These are phyloP conservation scores for Melolontha melolontha DNA, from an alignment of 2,888 invertebrate species.

Conservation along the genomic window DNA sequence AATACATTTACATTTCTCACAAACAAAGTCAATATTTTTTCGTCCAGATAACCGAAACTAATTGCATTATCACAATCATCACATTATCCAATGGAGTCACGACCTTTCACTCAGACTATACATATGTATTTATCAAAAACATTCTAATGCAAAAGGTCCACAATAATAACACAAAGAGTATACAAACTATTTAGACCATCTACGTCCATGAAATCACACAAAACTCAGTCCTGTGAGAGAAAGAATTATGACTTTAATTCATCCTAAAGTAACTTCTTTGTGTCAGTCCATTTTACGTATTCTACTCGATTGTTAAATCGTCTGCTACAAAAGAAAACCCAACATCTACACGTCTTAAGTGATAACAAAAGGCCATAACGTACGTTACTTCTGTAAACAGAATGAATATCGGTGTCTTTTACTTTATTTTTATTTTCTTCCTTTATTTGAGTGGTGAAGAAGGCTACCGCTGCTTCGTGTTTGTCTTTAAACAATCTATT, in stretches of 20 bases:
- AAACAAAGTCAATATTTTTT: background rate
- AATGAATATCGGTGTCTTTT: slow-evolving; percentile 3
- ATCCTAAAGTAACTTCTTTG: slow-evolving; percentile 23
- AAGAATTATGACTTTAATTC: slow-evolving; percentile 31
- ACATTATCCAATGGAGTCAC: slow-evolving; percentile 12
- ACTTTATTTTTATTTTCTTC: background rate
- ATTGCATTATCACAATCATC: slow-evolving; percentile 18
- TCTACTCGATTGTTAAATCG: slow-evolving; percentile 10
- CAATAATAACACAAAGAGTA: slow-evolving; percentile 19
- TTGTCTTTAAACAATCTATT: slow-evolving; percentile 48
- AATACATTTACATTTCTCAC: background rate
- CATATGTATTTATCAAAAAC: slow-evolving; percentile 23
- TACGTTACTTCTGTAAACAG: slow-evolving; percentile 17
- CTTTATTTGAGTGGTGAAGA: slow-evolving; percentile 18
- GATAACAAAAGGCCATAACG: slow-evolving; percentile 8
- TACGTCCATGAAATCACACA: slow-evolving; percentile 5
- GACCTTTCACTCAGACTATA: slow-evolving; percentile 17
- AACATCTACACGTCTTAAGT: slow-evolving; percentile 18
- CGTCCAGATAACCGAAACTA: slow-evolving; percentile 1
- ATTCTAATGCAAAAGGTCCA: slow-evolving; percentile 21
- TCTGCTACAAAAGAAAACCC: background rate
- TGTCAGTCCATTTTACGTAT: slow-evolving; percentile 11
- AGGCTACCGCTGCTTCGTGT: slow-evolving; percentile 23
- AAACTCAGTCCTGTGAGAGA: slow-evolving; percentile 3
- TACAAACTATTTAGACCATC: slow-evolving; percentile 30